A percentile compares a stretch with the other conserved stretches of the same genome.
These are phyloP conservation scores for Polypterus bichir DNA, from an alignment of 2,113 vertebrate species.

Conservation along the genomic window DNA sequence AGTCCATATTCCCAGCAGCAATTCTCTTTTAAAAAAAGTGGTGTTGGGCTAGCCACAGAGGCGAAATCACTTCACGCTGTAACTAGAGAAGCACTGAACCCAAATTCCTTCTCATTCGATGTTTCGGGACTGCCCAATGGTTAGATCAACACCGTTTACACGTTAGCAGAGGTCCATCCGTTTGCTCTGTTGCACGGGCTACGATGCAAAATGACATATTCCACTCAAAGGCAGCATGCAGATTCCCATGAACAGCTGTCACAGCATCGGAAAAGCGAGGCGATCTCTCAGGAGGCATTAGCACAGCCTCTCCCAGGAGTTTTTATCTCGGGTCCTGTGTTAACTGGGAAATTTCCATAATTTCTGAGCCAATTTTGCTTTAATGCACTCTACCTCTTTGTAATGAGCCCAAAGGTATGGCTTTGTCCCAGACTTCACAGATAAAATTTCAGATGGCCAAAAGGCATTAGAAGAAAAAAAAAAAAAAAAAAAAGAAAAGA, in stretches of 20 bases:
- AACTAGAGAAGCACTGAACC: too few relatives aligned
- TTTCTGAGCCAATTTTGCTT: neutral
- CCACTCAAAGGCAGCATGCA: neutral
- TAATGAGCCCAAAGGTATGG: neutral
- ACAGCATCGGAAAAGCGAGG: neutral
- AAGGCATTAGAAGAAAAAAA: neutral
- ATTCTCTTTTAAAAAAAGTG: too few relatives aligned
- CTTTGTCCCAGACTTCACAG: neutral
- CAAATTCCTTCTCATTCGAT: too few relatives aligned
- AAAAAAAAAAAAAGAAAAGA: neutral
- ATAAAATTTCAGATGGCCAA: neutral
- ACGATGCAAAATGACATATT: neutral
- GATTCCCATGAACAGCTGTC: constrained; percentile 2
- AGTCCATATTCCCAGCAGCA: too few relatives aligned
- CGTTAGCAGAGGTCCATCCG: too few relatives aligned
- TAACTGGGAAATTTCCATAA: constrained; percentile 3
- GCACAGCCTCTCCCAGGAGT: neutral
- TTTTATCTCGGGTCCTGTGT: neutral
- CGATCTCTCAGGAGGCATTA: neutral
- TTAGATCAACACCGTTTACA: too few relatives aligned
- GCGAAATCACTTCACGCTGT: too few relatives aligned
- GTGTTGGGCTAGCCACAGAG: too few relatives aligned
- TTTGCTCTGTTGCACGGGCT: neutral
- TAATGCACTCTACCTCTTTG: neutral
- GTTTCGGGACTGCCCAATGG: too few relatives aligned